Base-by-base conservation (phyloP, 2,797 vertebrate species). In the Hippoglossus hippoglossus region DNA sequence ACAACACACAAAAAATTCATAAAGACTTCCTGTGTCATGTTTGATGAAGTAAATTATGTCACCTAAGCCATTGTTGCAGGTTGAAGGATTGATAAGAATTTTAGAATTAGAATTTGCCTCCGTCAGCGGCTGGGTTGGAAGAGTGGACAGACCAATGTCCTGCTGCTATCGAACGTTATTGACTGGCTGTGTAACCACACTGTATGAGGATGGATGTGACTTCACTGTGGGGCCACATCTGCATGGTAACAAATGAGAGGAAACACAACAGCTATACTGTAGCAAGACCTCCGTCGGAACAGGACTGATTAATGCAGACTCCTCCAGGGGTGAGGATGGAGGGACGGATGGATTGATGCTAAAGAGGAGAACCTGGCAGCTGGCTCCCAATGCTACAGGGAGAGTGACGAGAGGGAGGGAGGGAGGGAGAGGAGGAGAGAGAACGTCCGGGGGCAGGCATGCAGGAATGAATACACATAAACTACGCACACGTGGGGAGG, bases 331-430 rank as follows among this genome's bases (percentile, higher is more conserved):
- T 67, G 80, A 78, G 82, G 81, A 92, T 87, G 86, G 86, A 91
- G 81, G 90, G 88, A 90, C 90, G 89, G 87, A 91, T 89, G 82
- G 90, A 66, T 66, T 66, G 64, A 91, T 92, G 88, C 83, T 88
- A 85, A 91, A 90, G 88, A 89, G 85, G 81, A 88, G 79, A 86
- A 85, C 83, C 91, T 93, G 91, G 92, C 90, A 93, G 87, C 89
- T 89, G 89, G 80, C 83, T 85, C 69, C 80, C 79, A 87, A 85
- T 87, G 89, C 91, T 92, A 90, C 80, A 68, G 90, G 91, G 91
- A 89, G 79, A 88, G 87, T 64, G 81, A 87, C 75, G 75, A 87
- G 78, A 77, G 63, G 79, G 81, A 87, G 86, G 73, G 81, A 83
- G 80, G 67, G 81, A 75, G 82, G 83, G 36, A 39, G 36, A 44